Evolutionary conservation across 2,113 vertebrate genomes (phyloP).

Genomic region (Ibidorhyncha struthersii): DNA sequence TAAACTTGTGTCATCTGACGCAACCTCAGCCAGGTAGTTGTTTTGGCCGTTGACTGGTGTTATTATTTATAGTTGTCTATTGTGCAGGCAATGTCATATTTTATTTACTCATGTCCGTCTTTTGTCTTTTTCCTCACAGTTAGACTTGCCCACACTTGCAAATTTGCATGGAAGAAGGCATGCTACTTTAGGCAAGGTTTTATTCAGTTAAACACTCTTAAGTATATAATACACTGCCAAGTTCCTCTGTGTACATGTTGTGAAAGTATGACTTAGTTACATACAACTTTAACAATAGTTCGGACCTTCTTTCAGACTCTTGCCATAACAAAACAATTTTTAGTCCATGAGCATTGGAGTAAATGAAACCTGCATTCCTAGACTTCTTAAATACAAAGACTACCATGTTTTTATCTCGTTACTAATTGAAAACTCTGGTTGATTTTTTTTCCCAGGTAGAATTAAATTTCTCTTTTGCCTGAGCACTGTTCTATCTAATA

Average conservation of each 20-base stretch:
- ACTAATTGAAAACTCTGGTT: rapidly evolving
- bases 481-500: not conserved
- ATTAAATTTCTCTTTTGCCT: not conserved
- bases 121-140: not conserved
- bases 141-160: not conserved
- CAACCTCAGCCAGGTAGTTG: not conserved
- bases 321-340: not conserved
- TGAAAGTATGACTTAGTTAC: not conserved
- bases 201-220: not conserved
- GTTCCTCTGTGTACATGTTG: not conserved
- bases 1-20: not conserved
- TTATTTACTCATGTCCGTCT: not conserved
- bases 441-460: not conserved
- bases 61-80: not conserved
- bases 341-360: not conserved
- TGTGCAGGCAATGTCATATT: not conserved
- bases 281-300: not conserved
- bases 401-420: rapidly evolving
- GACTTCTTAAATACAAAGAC: not conserved
- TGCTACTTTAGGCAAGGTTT: not conserved
- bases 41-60: not conserved
- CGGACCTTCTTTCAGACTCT: not conserved
- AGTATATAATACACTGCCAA: not conserved
- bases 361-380: not conserved
- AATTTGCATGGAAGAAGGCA: not conserved